These are phyloP conservation scores for Saccostrea echinata DNA, from an alignment of 1,140 invertebrate species.

Conservation along the genomic window DNA sequence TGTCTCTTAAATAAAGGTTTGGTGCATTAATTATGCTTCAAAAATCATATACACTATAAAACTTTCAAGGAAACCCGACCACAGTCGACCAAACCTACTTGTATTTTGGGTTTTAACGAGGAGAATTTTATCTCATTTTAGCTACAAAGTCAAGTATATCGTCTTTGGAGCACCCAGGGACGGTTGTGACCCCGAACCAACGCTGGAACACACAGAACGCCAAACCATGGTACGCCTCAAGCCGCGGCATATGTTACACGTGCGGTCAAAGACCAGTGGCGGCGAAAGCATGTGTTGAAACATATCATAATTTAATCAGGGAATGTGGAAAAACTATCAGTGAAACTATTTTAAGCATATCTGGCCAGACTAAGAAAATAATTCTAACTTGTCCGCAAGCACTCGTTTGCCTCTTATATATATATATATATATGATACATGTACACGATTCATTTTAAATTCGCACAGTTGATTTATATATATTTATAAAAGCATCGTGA, in stretches of 20 bases:
- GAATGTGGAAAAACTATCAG: conserved; percentile 16
- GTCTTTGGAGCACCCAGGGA: background rate
- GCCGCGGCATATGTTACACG: conserved; percentile 27
- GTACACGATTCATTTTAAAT: too few relatives aligned
- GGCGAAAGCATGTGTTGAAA: conserved; percentile 36
- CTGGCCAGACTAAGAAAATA: background rate
- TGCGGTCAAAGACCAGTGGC: conserved; percentile 24
- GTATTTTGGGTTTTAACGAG: background rate
- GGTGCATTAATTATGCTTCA: background rate
- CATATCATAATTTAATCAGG: conserved; percentile 39
- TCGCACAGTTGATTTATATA: too few relatives aligned
- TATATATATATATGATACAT: too few relatives aligned
- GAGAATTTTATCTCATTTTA: conserved; percentile 22
- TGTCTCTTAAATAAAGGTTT: background rate
- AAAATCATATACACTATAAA: background rate
- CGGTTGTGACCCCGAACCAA: conserved; percentile 1
- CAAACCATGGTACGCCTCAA: background rate
- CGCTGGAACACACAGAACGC: conserved; percentile 15
- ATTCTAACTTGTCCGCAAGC: background rate
- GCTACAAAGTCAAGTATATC: conserved; percentile 15
- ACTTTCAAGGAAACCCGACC: background rate
- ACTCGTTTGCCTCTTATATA: background rate
- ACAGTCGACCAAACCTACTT: background rate
- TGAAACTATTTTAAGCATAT: conserved; percentile 23
- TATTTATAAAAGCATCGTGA: too few relatives aligned